These are phyloP conservation scores for Hyaena hyaena DNA, from an alignment of 2,113 vertebrate genomes.

Conservation along the genomic window DNA sequence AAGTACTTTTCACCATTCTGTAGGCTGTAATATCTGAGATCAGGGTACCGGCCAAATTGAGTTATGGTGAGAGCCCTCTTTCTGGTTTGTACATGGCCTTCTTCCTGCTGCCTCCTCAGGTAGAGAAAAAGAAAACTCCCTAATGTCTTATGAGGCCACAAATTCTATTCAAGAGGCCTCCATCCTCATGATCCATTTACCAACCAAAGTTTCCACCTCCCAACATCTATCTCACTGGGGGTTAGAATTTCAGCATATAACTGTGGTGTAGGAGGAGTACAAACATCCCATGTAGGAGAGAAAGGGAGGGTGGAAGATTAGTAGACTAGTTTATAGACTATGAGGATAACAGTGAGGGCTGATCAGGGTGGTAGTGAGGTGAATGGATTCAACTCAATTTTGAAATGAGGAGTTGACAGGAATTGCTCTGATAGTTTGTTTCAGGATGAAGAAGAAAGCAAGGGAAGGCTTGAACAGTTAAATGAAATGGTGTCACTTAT, in stretches of 20 bases:
- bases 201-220: neutral
- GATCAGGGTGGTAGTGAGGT: neutral
- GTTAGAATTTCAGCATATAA: neutral
- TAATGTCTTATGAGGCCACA: neutral
- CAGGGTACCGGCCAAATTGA: rapidly evolving
- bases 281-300: neutral
- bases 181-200: neutral
- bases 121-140: too few species aligned
- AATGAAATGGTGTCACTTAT: neutral
- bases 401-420: neutral
- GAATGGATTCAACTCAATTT: neutral
- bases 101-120: neutral
- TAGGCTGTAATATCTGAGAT: neutral
- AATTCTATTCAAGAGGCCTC: neutral
- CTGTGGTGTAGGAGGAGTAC: too few species aligned
- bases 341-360: neutral
- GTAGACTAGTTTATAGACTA: neutral
- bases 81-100: neutral
- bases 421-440: neutral
- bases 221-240: neutral
- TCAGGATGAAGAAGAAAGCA: neutral
- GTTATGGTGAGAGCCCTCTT: neutral
- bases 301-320: too few species aligned
- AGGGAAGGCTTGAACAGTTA: neutral
- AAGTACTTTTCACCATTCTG: neutral